Base-by-base conservation (phyloP, 30 jellyfish, hydroid and myxozoan species). In the Aurelia coerulea region DNA sequence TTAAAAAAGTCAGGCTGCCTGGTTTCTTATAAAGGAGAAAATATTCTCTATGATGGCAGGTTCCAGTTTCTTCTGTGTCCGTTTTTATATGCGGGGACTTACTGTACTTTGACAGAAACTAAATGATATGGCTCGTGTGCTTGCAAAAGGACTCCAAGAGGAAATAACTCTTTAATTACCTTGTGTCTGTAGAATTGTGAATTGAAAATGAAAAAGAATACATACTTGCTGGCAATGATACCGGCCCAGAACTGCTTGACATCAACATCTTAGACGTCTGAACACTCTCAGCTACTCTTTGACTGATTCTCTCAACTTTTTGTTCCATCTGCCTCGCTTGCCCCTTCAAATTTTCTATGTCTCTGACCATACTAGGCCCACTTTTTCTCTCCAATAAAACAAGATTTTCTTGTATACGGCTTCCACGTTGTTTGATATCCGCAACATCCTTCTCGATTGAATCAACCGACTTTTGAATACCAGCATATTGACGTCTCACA, bases 311-410 rank as follows among this genome's bases (percentile, higher is more conserved):
- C 32, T 73, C 76, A 6, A 75, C 67, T 41, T 84, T 84, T 29
- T 59, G 83, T 42, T 84, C 88, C 82, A 74, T 6, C 60, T 56
- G 66, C 68, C 85, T 63, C 3, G 93, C 83, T 31, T 74, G 87
- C 33, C 33, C 79, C 60, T 63, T 84, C 87, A 84, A 73, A n/a
- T 31, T 42, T 0, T 84, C 93, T 1, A 84, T 52, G 12, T 84
- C 88, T 4, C 54, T 46, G 13, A 50, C 12, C 75, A 84, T 42
- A 52, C 46, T 50, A 10, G 87, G 82, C 14, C 88, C 88, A 74
- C 71, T 53, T 35, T 74, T 62, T 70, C 62, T 73, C 63, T 74
- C 88, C n/a, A 84, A 19, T 19, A 71, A 29, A 50, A 32, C 84
- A n/a, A 72, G 53, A 54, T 37, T 65, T 52, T 73, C 88, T 50